phyloP scores from a whole-genome alignment of 2,888 invertebrate species.

The Drosophila flavopinicola region DNA sequence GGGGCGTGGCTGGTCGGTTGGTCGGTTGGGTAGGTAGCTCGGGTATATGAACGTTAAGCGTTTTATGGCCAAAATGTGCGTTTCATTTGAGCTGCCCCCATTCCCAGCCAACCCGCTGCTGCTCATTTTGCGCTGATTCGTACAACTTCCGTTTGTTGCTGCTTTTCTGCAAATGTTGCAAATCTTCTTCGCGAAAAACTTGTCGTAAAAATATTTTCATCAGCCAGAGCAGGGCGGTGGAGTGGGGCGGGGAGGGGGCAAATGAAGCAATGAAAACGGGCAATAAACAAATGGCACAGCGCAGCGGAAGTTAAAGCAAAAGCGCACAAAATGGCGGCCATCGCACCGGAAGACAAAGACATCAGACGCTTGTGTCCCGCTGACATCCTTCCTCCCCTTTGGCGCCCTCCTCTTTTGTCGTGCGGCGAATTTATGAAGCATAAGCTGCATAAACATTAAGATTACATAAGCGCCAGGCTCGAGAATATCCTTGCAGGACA shows the following conservation, averaged over 20 bases:
- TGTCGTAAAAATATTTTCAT: constrained; percentile 80
- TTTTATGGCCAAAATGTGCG: constrained; percentile 75
- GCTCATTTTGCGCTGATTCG: constrained; percentile 67
- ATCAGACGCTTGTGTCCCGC: constrained; percentile 35
- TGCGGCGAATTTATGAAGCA: constrained; percentile 77
- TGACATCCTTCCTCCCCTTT: too few species aligned
- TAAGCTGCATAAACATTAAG: constrained; percentile 80
- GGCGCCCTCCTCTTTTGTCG: background rate
- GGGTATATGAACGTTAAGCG: constrained; percentile 63
- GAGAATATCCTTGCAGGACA: constrained; percentile 49
- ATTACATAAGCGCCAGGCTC: constrained; percentile 74
- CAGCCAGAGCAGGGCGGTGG: constrained; percentile 36
- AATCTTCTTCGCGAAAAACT: constrained; percentile 76
- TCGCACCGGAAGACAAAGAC: constrained; percentile 71
- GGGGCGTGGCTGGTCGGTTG: background rate
- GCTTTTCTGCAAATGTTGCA: constrained; percentile 76
- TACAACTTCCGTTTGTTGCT: constrained; percentile 53
- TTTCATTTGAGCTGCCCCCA: constrained; percentile 54
- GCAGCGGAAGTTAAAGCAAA: constrained; percentile 67
- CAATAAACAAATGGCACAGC: constrained; percentile 76
- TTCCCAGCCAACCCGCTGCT: constrained; percentile 10
- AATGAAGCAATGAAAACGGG: constrained; percentile 76
- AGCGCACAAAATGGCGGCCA: constrained; percentile 69
- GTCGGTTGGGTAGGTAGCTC: constrained; percentile 1
- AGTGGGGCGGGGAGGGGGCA: background rate